A percentile compares a stretch with the other conserved stretches of the same genome.
These are phyloP conservation scores for Dolichoris vasculosae DNA, from an alignment of 1,140 invertebrate species.

Conservation along the genomic window DNA sequence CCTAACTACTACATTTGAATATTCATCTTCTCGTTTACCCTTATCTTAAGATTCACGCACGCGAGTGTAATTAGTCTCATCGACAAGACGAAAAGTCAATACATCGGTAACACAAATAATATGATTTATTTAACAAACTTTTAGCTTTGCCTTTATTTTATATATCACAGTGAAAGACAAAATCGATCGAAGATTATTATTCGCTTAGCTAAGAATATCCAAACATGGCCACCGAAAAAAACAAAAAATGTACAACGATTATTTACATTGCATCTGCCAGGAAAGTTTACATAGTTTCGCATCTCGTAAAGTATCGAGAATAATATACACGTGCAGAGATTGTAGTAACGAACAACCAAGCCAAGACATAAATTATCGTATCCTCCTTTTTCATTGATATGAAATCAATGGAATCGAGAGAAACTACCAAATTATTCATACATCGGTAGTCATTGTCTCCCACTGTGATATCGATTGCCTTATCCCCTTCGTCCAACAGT, in stretches of 20 bases:
- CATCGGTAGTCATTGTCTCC: conserved; percentile 54
- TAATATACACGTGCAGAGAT: conserved; percentile 27
- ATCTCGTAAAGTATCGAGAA: not conserved
- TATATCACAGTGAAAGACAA: conserved; percentile 45
- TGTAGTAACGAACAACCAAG: conserved; percentile 10
- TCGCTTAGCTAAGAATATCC: not conserved
- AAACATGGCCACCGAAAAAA: conserved; percentile 6
- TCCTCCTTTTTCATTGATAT: not conserved
- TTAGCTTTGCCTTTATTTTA: conserved; percentile 7
- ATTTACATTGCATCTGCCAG: conserved; percentile 49
- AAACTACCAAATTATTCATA: conserved; percentile 44
- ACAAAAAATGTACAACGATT: conserved; percentile 41
- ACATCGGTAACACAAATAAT: not conserved
- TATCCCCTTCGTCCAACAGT: conserved; percentile 17
- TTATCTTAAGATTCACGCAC: conserved; percentile 35
- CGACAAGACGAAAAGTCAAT: not conserved
- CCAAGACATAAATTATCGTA: conserved; percentile 17
- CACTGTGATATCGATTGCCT: conserved; percentile 63
- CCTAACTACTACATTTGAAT: conserved; percentile 61
- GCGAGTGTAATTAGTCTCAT: conserved; percentile 20
- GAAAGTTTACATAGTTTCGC: conserved; percentile 11
- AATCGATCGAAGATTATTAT: conserved; percentile 19
- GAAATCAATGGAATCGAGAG: conserved; percentile 20
- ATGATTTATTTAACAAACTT: conserved; percentile 20
- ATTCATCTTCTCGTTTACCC: conserved; percentile 46